phyloP scores from a whole-genome alignment of 2,888 invertebrate genomes.

The Poecilus cupreus region DNA sequence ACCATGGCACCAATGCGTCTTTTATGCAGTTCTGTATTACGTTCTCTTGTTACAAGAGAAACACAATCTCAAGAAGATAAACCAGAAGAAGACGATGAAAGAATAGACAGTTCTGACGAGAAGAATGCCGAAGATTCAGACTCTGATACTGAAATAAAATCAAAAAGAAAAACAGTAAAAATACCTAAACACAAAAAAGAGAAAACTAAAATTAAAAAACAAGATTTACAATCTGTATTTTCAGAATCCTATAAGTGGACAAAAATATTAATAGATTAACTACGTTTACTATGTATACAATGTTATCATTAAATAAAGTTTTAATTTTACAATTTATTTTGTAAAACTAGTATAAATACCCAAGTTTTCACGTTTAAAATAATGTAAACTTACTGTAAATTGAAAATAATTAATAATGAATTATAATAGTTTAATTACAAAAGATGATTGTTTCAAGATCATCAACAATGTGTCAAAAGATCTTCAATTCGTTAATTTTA shows the following conservation, averaged over 20 bases:
- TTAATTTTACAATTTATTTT: neutral
- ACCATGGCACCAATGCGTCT: conserved; percentile 69
- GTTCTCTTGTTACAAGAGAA: conserved; percentile 67
- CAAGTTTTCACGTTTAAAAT: neutral
- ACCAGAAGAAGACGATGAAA: conserved; percentile 62
- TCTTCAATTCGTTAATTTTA: conserved; percentile 60
- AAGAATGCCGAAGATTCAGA: conserved; percentile 36
- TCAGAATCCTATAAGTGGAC: conserved; percentile 40
- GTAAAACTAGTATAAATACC: neutral
- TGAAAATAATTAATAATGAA: neutral
- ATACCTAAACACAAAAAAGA: neutral
- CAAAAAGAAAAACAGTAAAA: neutral
- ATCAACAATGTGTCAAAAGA: conserved; percentile 59
- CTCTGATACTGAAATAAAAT: neutral
- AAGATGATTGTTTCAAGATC: conserved; percentile 64
- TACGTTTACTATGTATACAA: neutral
- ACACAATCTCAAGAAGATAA: conserved; percentile 70
- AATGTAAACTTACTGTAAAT: too few species aligned
- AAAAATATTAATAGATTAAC: conserved; percentile 30
- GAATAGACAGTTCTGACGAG: neutral
- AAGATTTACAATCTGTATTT: conserved; percentile 9
- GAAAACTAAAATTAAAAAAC: conserved; percentile 27
- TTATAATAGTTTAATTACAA: conserved; percentile 48
- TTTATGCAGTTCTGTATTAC: conserved; percentile 67
- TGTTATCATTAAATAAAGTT: conserved; percentile 32